Conservation (phyloP, 1,140 invertebrate genomes). For the Elysia chlorotica region DNA sequence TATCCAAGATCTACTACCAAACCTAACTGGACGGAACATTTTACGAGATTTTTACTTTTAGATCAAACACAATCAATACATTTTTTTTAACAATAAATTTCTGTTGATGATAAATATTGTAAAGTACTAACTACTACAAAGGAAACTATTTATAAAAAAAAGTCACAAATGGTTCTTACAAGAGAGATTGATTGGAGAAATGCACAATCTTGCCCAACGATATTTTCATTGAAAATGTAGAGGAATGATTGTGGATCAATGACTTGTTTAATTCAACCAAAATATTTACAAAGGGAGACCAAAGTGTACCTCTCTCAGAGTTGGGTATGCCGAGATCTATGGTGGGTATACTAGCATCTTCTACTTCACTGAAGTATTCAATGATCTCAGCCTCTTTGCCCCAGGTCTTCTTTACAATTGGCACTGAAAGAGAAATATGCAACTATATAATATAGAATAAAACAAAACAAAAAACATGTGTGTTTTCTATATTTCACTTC, state of each 20-base stretch:
- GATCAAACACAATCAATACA: too few species aligned
- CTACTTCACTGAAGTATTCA: slow-evolving; percentile 78
- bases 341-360: slow-evolving; percentile 74
- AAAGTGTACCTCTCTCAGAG: slow-evolving; percentile 68
- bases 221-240: too few species aligned
- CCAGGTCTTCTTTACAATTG: slow-evolving; percentile 82
- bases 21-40: too few species aligned
- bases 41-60: too few species aligned
- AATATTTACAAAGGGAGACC: too few species aligned
- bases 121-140: not conserved
- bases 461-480: not conserved
- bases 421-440: slow-evolving; percentile 61
- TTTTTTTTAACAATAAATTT: not conserved
- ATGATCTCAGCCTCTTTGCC: slow-evolving; percentile 69
- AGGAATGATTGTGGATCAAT: too few species aligned
- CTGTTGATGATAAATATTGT: not conserved
- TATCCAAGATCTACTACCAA: too few species aligned
- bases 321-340: slow-evolving; percentile 76
- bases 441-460: not conserved
- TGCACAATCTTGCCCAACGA: too few species aligned
- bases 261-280: too few species aligned
- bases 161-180: not conserved
- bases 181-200: not conserved
- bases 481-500: not conserved
- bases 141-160: not conserved